Base-by-base conservation (phyloP, 2,888 invertebrate species). In the Thymelicus acteon region DNA sequence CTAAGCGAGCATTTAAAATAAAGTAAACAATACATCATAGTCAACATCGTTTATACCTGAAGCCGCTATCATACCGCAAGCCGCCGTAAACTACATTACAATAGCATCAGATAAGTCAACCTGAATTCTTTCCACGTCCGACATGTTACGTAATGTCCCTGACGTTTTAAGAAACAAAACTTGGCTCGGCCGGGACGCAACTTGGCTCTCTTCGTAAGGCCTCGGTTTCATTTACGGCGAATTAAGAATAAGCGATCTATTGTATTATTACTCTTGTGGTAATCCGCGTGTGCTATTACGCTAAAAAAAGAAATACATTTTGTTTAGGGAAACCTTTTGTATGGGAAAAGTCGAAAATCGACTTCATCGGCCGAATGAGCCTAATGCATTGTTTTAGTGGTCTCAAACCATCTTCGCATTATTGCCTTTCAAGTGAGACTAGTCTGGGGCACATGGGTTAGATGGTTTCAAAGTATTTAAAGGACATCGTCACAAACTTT, bases 101-200 rank as follows among this genome's bases (percentile, higher is more conserved):
- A 71, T 60, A 65, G 65, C 60, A 71, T 65, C 65, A 65, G 70
- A 71, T 71, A 64, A 65, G 70, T 71, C 70, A 65, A 71, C 70
- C 64, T 71, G 64, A 71, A 86, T 84, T 84, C 86, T 63, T 72
- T 76, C 77, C 87, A 87, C 87, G 85, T 87, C 76, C 74, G 73
- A 66, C 73, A 82, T 82, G 83, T 81, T 80, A 48, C 79, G 81
- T 85, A 85, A 85, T 83, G 84, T 83, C 81, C 77, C 80, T 80
- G 81, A 80, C 82, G 82, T 86, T 86, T 80, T 79, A 85, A 85
- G 85, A 85, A 85, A 85, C 84, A 85, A 85, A 86, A 85, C 83
- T 85, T 78, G 78, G 78, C 76, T 65, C 31, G 60, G 48, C 60
- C 31, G 60, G 48, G 64, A 70, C 64, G 60, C 64, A 60, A 70